Percentiles rank a stretch among this genome's conserved stretches.
Evolutionary conservation across 2,113 vertebrate species (phyloP).

Genomic region (Microcebus murinus): DNA sequence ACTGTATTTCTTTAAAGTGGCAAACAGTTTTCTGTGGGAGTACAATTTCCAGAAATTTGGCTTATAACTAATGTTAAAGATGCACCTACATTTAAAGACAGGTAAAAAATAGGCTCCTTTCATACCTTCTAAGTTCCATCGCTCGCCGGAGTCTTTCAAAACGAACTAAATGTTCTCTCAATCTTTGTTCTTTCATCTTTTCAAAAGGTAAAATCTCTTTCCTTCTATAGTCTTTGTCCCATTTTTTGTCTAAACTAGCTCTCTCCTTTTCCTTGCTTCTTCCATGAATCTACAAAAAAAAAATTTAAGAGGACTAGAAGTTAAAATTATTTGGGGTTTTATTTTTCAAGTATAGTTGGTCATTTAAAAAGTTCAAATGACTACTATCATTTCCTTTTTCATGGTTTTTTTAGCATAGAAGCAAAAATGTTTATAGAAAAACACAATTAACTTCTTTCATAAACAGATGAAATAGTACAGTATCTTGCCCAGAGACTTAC

Average conservation of each 20-base stretch:
- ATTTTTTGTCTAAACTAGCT: constrained; percentile 88
- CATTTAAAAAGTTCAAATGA: constrained; percentile 16
- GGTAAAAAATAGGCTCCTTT: constrained; percentile 5
- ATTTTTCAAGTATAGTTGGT: neutral
- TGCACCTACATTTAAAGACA: neutral
- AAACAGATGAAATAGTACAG: neutral
- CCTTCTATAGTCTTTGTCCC: constrained; percentile 89
- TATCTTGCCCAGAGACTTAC: constrained; percentile 83
- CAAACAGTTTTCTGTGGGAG: neutral
- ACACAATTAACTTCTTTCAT: neutral
- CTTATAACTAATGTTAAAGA: constrained; percentile 6
- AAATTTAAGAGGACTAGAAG: neutral
- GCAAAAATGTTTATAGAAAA: neutral
- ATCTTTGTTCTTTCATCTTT: constrained; percentile 97
- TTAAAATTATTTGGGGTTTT: constrained; percentile 13
- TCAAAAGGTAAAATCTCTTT: constrained; percentile 96
- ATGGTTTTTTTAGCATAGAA: neutral
- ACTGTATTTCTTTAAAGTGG: neutral
- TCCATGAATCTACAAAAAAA: constrained; percentile 82
- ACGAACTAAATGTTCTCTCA: constrained; percentile 93
- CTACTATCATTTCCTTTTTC: neutral
- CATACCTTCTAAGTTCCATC: constrained; percentile 94
- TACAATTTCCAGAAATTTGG: neutral
- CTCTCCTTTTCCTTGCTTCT: constrained; percentile 90
- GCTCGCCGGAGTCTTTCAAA: constrained; percentile 93